A percentile compares a stretch with the other conserved stretches of the same genome.
phyloP scores from a whole-genome alignment of 2,888 invertebrate genomes.

The Sceliomorpha sp. region DNA sequence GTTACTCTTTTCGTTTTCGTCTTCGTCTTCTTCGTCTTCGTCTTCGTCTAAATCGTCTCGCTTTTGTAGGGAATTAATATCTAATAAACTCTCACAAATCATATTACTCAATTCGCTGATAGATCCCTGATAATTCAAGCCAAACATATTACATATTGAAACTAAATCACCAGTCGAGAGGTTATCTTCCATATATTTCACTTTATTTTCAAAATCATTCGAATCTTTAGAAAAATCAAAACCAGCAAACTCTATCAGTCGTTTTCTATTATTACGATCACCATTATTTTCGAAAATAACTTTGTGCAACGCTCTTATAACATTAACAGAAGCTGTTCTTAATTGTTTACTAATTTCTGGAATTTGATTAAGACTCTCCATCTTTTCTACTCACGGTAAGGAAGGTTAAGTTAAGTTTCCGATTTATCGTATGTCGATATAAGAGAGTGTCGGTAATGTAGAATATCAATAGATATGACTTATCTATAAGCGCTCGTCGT shows the following conservation, averaged over 20 bases:
- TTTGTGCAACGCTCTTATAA: slow-evolving; percentile 1
- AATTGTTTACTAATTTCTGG: not conserved
- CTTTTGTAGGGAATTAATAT: not conserved
- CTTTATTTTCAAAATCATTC: not conserved
- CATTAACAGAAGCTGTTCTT: not conserved
- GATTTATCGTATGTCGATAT: too few relatives aligned
- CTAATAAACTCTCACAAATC: slow-evolving; percentile 4
- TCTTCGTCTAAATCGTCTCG: not conserved
- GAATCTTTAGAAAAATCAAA: slow-evolving; percentile 5
- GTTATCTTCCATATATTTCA: not conserved
- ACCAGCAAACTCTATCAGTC: slow-evolving; percentile 6
- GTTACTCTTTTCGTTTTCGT: slow-evolving; percentile 3
- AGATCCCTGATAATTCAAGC: slow-evolving; percentile 2
- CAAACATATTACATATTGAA: slow-evolving; percentile 13
- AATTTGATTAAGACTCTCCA: slow-evolving; percentile 7
- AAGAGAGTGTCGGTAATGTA: too few relatives aligned
- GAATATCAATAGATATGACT: too few relatives aligned
- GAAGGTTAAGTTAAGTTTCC: too few relatives aligned
- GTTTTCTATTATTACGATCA: slow-evolving; percentile 6
- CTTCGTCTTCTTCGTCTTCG: not conserved
- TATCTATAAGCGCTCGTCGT: too few relatives aligned
- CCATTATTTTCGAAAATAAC: slow-evolving; percentile 14
- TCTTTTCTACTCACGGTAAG: too few relatives aligned
- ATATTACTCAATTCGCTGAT: not conserved
- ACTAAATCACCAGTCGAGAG: slow-evolving; percentile 8